Conservation (phyloP, 2,888 invertebrate genomes). For the Ichneumon xanthorius region DNA sequence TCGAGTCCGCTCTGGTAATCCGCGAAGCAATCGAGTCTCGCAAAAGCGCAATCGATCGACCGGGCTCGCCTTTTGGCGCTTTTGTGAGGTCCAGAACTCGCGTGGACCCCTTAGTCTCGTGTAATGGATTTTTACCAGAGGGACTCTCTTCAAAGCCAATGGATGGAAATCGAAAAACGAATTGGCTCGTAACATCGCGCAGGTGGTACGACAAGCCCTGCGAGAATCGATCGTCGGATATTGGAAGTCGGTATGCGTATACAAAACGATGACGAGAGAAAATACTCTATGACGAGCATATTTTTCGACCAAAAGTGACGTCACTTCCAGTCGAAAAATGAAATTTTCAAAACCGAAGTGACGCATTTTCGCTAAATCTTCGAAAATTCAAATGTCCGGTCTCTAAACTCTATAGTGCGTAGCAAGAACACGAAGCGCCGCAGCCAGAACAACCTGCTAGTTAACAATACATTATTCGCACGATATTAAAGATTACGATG, state of each 20-base stretch:
- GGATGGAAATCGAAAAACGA: constrained; percentile 36
- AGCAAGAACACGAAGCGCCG: background rate
- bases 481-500: background rate
- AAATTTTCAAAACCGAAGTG: too few relatives aligned
- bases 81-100: constrained; percentile 40
- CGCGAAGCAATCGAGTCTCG: constrained; percentile 61
- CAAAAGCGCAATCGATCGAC: constrained; percentile 54
- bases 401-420: too few relatives aligned
- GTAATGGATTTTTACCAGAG: constrained; percentile 59
- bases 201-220: background rate
- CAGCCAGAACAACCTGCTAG: background rate
- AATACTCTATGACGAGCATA: background rate
- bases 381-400: too few relatives aligned
- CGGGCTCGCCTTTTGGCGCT: constrained; percentile 48
- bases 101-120: constrained; percentile 31
- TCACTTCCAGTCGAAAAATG: too few relatives aligned
- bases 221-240: constrained; percentile 12
- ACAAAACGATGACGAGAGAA: background rate
- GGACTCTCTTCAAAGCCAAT: constrained; percentile 39
- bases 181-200: constrained; percentile 32
- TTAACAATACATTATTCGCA: background rate
- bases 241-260: background rate
- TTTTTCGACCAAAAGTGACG: background rate
- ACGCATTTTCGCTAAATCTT: too few relatives aligned
- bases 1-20: constrained; percentile 51